Evolutionary conservation across 2,888 invertebrate genomes (phyloP), one percentile per base, ranked within the genome.

Genomic region (Cenopis cana): DNA sequence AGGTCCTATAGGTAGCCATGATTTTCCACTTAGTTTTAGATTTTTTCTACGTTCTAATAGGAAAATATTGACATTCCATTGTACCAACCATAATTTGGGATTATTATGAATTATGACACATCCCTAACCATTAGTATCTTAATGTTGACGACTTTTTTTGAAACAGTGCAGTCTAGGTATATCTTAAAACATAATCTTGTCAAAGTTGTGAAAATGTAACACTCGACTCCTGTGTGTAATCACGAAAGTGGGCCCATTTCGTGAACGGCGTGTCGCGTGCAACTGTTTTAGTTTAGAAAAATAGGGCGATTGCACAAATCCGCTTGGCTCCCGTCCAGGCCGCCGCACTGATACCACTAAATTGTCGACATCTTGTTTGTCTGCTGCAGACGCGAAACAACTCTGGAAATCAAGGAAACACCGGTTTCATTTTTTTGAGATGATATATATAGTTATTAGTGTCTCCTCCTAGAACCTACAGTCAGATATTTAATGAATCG

Each of bases 231-330:
- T 14, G 24, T 17, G 60, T 60, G 46, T 49, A 55, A 60, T 54
- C 38, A 56, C 11, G 46, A 54, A 78, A 80, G 77, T 75, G 76
- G 72, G 75, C 77, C 74, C 71, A 74, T 76, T 74, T 76, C 79
- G 68, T 76, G 73, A 73, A 79, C 77, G 82, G 77, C 76, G 91
- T 88, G 89, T 87, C 89, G 89, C 89, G 90, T 89, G 90, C 88
- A 89, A 88, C 88, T 81, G 86, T 87, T 87, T 89, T 84, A 85
- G 89, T 89, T 89, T 88, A 89, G 85, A 92, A 93, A 93, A 93
- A 93, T 93, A 89, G 93, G 91, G 82, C 93, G 93, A 91, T 93
- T 93, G 92, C 93, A 92, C 85, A 93, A 93, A 91, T 89, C 87
- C 86, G 85, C 84, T 90, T 93, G 93, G 93, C 93, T 79, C 80